phyloP scores from a whole-genome alignment of 2,888 invertebrate species.

The Eledone cirrhosa region DNA sequence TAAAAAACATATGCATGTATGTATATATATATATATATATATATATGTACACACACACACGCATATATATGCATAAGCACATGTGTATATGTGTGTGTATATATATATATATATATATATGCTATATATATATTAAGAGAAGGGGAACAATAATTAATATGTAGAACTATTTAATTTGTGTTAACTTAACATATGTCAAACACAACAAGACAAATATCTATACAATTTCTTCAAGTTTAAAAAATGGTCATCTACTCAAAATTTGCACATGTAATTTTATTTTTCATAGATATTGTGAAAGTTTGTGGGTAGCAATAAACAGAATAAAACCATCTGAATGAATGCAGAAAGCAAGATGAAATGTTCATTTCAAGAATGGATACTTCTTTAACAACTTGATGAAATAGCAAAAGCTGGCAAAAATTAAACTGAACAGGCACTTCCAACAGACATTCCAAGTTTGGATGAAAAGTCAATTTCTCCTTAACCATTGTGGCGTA shows the following conservation, averaged over 20 bases:
- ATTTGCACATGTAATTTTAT: too few species aligned
- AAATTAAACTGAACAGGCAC: slow-evolving; percentile 24
- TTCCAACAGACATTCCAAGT: slow-evolving; percentile 21
- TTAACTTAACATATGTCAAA: not conserved
- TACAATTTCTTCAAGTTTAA: not conserved
- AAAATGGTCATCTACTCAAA: too few species aligned
- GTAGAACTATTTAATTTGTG: too few species aligned
- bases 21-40: too few species aligned
- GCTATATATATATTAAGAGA: too few species aligned
- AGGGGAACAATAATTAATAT: not conserved
- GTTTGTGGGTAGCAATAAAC: not conserved
- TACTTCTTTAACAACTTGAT: slow-evolving; percentile 9
- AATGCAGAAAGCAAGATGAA: slow-evolving; percentile 3
- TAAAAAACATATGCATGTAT: not conserved
- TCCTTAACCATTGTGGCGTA: slow-evolving; percentile 27
- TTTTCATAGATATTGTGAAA: too few species aligned
- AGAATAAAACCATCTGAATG: slow-evolving; percentile 17
- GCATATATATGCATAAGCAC: too few species aligned
- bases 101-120: too few species aligned
- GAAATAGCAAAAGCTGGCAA: slow-evolving; percentile 4
- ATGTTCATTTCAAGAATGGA: not conserved
- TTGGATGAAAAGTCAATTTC: slow-evolving; percentile 17
- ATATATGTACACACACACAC: too few species aligned
- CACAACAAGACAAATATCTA: not conserved
- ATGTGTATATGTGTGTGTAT: too few species aligned